These are phyloP conservation scores for Manacus vitellinus DNA, from an alignment of 2,113 vertebrate genomes.

Conservation along the genomic window DNA sequence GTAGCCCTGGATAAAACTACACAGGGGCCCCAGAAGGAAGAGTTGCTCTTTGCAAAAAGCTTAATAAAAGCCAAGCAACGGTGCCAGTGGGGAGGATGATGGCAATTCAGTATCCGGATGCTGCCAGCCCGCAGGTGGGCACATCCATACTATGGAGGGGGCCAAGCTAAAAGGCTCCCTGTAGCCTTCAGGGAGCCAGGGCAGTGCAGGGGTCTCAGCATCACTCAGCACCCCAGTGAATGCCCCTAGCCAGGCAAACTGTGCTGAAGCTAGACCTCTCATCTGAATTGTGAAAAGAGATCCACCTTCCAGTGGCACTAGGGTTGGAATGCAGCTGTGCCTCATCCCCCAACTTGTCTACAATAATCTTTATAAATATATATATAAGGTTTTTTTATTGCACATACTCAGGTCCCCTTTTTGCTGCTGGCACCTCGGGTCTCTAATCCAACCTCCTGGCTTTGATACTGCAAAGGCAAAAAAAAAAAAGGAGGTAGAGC, in stretches of 20 bases:
- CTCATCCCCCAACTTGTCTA: not conserved
- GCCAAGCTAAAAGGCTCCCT: not conserved
- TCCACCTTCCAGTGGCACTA: not conserved
- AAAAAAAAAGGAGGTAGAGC: not conserved
- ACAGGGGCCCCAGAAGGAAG: not conserved
- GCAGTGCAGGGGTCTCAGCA: not conserved
- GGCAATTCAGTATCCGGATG: not conserved
- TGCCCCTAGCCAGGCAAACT: not conserved
- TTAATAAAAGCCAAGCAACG: not conserved
- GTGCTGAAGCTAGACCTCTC: not conserved
- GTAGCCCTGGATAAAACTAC: not conserved
- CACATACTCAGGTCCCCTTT: not conserved
- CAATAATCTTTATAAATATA: not conserved
- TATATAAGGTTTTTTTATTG: not conserved
- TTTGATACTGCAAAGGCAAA: not conserved
- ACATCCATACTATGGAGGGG: not conserved
- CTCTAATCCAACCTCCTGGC: not conserved
- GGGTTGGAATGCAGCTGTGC: not conserved
- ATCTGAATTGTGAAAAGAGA: fast-evolving
- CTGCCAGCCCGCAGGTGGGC: not conserved
- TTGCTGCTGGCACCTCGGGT: not conserved
- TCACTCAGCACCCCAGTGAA: not conserved
- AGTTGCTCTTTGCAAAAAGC: not conserved
- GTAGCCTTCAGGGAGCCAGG: fast-evolving
- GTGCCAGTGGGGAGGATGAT: not conserved